Evolutionary conservation across 2,888 invertebrate species (phyloP), one percentile per base, ranked within the genome.

Genomic region (Magallana nippona): DNA sequence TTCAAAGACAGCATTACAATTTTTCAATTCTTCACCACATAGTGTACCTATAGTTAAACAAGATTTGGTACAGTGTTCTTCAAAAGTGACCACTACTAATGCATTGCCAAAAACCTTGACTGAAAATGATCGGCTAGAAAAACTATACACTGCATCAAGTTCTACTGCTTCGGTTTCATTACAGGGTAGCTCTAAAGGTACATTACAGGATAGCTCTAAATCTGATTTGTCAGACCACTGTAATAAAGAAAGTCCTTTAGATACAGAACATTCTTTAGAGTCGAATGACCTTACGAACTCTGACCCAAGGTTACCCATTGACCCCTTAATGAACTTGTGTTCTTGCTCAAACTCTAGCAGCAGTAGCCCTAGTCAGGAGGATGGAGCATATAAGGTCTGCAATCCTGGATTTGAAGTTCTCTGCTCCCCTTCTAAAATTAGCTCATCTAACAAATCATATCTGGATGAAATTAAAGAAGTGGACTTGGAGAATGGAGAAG

Each of bases 391-490:
- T 10, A 11, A 27, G 15, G 32, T 71, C 15, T 71, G 71, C 1
- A 71, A 71, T 13, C 71, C 71, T 27, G 71, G 71, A 13, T 71
- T 71, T 71, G 71, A 71, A 32, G 71, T 71, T 71, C 32, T 71
- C 5, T 13, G 32, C 19, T 71, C 27, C 19, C 71, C 71, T 13
- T 15, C 10, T 15, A 71, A 15, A 22, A 71, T 15, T 5, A 71
- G 27, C 71, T 3, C 13, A 11, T 15, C 71, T 1, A 15, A 71
- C 27, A 15, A 11, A 3, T n/a, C n/a, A 10, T 10, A 19, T 10
- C 5, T 8, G 44, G 44, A 44, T 44, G 8, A 44, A 5, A 8
- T 44, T 44, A 44, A 5, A 44, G 44, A 44, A 44, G 44, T 44
- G 11, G 71, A 71, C 32, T 17, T 32, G 15, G 71, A 71, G 27